Conservation (phyloP, 2,113 vertebrate genomes). For the Oncorhynchus keta region DNA sequence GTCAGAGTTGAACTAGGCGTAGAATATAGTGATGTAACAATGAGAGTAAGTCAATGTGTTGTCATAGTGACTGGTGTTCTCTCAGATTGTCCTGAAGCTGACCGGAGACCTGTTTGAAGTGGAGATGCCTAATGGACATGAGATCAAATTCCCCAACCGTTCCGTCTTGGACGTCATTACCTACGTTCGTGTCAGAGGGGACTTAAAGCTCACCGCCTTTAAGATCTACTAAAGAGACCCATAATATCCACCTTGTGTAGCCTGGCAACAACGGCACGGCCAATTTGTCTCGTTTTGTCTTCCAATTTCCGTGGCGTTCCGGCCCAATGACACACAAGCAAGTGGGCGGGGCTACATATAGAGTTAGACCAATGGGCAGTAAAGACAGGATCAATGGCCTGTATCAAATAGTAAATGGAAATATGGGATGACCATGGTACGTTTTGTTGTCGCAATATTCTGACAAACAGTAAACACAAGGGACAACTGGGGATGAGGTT, state of each 20-base stretch:
- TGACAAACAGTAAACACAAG: too few species aligned
- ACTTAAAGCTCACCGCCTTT: constrained; percentile 78
- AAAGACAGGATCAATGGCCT: not conserved
- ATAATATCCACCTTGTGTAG: not conserved
- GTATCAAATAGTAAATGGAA: not conserved
- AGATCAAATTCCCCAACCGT: constrained; percentile 78
- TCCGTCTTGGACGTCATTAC: constrained; percentile 57
- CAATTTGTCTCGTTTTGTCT: not conserved
- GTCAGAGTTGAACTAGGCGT: too few species aligned
- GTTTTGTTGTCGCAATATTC: too few species aligned
- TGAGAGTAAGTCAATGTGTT: not conserved
- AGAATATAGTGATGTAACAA: too few species aligned
- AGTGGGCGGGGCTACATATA: too few species aligned
- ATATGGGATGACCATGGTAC: not conserved
- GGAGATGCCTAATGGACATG: constrained; percentile 74
- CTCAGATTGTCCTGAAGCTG: constrained; percentile 74
- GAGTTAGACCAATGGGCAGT: not conserved
- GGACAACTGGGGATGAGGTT: too few species aligned
- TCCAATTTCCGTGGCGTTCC: too few species aligned
- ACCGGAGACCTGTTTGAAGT: constrained; percentile 72
- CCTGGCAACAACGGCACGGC: too few species aligned
- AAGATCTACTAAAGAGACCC: constrained; percentile 66
- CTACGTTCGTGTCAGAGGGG: constrained; percentile 71
- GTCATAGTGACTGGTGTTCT: not conserved
- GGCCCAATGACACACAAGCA: too few species aligned